Conservation (phyloP, 2,888 invertebrate species). For the Melangyna quadrimaculata region DNA sequence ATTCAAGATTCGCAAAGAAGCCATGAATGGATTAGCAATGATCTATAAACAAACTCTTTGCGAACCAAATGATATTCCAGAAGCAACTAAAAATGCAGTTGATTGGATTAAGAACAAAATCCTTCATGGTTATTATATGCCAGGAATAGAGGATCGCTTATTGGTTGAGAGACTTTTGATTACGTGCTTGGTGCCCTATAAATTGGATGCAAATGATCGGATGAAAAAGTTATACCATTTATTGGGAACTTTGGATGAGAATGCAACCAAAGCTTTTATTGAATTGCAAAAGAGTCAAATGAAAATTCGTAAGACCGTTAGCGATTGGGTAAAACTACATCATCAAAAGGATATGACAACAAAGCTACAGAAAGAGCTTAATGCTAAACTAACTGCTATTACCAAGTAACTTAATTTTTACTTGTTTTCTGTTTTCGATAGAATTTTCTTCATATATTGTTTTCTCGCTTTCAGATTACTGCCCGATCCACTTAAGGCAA, state of each 20-base stretch:
- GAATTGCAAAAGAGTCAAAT: constrained; percentile 96
- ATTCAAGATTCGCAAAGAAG: constrained; percentile 97
- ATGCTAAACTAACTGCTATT: constrained; percentile 83
- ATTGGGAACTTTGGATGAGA: constrained; percentile 95
- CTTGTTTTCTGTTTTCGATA: neutral
- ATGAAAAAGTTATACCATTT: constrained; percentile 97
- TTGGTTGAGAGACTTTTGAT: constrained; percentile 95
- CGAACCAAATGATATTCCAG: constrained; percentile 89
- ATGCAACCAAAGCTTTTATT: constrained; percentile 95
- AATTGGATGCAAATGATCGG: constrained; percentile 90
- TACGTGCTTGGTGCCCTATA: constrained; percentile 97
- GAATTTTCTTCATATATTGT: neutral
- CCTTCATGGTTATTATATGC: constrained; percentile 92
- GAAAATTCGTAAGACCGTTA: constrained; percentile 90
- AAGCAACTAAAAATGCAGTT: constrained; percentile 91
- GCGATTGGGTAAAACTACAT: constrained; percentile 93
- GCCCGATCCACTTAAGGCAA: constrained; percentile 95
- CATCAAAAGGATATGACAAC: constrained; percentile 85
- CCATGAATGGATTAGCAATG: constrained; percentile 95
- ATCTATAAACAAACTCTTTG: constrained; percentile 95
- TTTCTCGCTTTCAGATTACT: constrained; percentile 84
- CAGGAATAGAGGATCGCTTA: constrained; percentile 94
- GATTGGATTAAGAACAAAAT: constrained; percentile 99
- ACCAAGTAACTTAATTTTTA: constrained; percentile 76
- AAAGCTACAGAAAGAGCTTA: constrained; percentile 88